Evolutionary conservation across 1,140 invertebrate species (phyloP).

Genomic region (Lithobius niger): DNA sequence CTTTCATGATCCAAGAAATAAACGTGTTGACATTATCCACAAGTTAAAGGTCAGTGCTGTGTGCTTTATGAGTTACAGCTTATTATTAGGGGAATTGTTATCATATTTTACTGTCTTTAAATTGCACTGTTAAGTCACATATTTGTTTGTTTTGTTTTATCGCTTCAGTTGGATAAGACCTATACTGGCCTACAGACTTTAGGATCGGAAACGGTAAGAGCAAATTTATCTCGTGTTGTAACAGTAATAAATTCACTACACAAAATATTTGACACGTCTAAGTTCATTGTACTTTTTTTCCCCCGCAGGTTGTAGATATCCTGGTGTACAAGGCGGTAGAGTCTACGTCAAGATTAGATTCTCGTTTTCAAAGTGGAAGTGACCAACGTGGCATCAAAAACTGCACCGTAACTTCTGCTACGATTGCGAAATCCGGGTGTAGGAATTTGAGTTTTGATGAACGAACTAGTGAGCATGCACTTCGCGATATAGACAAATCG

Average conservation of each 20-base stretch:
- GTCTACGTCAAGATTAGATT: too few species aligned
- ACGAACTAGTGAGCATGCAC: background rate
- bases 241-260: background rate
- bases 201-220: slow-evolving; percentile 53
- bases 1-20: slow-evolving; percentile 57
- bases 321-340: too few species aligned
- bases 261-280: too few species aligned
- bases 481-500: background rate
- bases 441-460: background rate
- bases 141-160: slow-evolving; percentile 10
- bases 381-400: background rate
- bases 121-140: background rate
- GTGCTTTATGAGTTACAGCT: too few species aligned
- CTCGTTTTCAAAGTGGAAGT: background rate
- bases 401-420: background rate
- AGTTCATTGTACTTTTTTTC: too few species aligned
- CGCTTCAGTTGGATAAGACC: slow-evolving; percentile 53
- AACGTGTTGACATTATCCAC: slow-evolving; percentile 65
- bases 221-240: background rate
- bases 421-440: background rate
- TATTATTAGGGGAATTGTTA: too few species aligned
- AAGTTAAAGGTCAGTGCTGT: slow-evolving; percentile 47
- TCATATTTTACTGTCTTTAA: too few species aligned
- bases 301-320: too few species aligned
- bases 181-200: slow-evolving; percentile 72